Evolutionary conservation across 1,140 invertebrate species (phyloP), one percentile per base, ranked within the genome.

Genomic region (Bombus sylvicola): DNA sequence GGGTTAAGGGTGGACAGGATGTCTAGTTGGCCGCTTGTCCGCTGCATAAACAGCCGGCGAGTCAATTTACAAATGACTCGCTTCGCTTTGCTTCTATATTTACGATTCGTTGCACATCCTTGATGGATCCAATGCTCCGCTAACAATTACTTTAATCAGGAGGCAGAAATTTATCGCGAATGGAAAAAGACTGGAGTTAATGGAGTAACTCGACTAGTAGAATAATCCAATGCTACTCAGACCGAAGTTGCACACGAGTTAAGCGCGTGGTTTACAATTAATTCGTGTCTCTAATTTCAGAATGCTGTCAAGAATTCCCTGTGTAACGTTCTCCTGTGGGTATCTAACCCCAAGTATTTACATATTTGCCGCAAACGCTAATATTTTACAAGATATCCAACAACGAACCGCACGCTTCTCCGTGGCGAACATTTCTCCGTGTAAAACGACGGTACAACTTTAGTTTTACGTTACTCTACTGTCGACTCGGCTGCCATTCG

Each of bases 51-150:
- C 90, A 92, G 81, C 87, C 87, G 69, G 84, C 85, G 88, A 87
- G 85, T 90, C 92, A 80, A 92, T 92, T 92, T 91, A 91, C 92
- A 91, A 91, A 91, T 92, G 90, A 88, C 89, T 85, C 66, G 13
- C 15, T 28, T 47, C 71, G 22, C 37, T 83, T 75, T 77, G 57
- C 22, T 25, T 13, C 3, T 62, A 53, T 53, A 53, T 53, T 22
- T 18, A 18, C 47, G 47, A 25, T n/a, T 28, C 59, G 59, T n/a
- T 62, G 22, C 28, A 2, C 59, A 5, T 13, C 12, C 28, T 12
- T 62, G 25, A 62, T 62, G 10, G 28, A n/a, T n/a, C 12, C 10
- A 62, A 73, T 8, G 41, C 47, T 18, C 18, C 18, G 47, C 18
- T 53, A 22, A 53, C 18, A 53, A 53, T 53, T 53, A 22, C 18